Evolutionary conservation across 2,888 invertebrate species (phyloP).

Genomic region (Cerceris rybyensis): DNA sequence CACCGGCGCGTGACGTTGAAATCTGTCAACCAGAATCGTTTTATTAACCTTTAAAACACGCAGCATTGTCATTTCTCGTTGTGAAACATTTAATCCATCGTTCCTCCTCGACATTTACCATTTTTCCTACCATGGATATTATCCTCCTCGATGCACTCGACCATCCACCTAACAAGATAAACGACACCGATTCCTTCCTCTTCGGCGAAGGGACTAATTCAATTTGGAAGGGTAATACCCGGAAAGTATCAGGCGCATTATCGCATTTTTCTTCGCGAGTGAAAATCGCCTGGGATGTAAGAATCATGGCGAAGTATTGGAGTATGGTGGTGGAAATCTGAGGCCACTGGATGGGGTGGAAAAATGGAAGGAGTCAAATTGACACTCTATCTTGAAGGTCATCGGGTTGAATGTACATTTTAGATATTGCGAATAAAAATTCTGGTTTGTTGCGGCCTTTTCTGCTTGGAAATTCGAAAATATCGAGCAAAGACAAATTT

Average conservation of each 20-base stretch:
- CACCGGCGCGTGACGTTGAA: no score
- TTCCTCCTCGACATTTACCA: neutral
- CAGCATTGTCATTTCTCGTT: no score
- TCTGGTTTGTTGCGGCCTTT: neutral
- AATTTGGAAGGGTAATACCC: conserved; percentile 57
- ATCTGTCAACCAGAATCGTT: neutral
- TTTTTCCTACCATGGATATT: conserved; percentile 33
- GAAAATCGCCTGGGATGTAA: conserved; percentile 41
- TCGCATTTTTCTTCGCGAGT: conserved; percentile 50
- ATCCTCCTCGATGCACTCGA: neutral
- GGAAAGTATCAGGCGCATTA: conserved; percentile 46
- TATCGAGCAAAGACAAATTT: neutral
- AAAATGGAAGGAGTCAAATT: conserved; percentile 34
- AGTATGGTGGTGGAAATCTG: conserved; percentile 1
- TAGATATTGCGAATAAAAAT: conserved; percentile 3
- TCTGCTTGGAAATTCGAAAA: neutral
- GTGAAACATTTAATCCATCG: neutral
- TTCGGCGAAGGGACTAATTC: conserved; percentile 46
- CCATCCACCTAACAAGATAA: conserved; percentile 46
- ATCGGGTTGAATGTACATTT: neutral
- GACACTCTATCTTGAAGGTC: conserved; percentile 37
- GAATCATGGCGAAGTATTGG: conserved; percentile 1
- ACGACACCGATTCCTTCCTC: conserved; percentile 40
- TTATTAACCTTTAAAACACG: neutral
- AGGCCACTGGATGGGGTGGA: conserved; percentile 7